phyloP scores from a whole-genome alignment of 2,797 vertebrate species.

The Chaetodon trifasciatus region DNA sequence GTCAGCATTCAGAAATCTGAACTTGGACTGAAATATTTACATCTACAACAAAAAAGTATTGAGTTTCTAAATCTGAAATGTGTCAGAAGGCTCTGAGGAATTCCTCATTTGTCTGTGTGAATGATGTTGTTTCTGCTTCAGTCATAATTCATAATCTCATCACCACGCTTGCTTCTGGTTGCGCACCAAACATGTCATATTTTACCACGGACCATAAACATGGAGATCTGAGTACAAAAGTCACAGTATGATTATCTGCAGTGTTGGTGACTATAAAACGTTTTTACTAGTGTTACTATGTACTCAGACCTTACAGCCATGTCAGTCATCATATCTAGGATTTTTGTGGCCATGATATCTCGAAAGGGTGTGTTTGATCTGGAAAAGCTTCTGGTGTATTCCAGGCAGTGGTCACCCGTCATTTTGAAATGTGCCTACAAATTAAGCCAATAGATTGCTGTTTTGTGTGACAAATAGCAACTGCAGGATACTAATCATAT shows the following conservation, averaged over 20 bases:
- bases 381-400: background rate
- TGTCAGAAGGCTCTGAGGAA: background rate
- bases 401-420: background rate
- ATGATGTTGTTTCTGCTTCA: conserved; percentile 17
- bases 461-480: conserved; percentile 8
- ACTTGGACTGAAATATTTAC: background rate
- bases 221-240: conserved; percentile 4
- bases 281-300: conserved; percentile 13
- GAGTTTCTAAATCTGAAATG: background rate
- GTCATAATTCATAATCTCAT: conserved; percentile 55
- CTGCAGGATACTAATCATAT: conserved; percentile 9
- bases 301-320: background rate
- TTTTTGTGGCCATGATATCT: background rate
- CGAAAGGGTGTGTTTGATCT: background rate
- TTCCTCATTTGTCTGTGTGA: conserved; percentile 19
- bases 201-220: conserved; percentile 39
- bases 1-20: background rate
- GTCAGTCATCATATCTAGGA: background rate
- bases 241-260: background rate
- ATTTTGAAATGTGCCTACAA: background rate
- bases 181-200: conserved; percentile 22
- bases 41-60: background rate
- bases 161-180: conserved; percentile 21
- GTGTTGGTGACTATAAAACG: background rate
- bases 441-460: background rate